These are phyloP conservation scores for Drosophila ustulata DNA, from an alignment of 2,888 invertebrate species.

Conservation along the genomic window DNA sequence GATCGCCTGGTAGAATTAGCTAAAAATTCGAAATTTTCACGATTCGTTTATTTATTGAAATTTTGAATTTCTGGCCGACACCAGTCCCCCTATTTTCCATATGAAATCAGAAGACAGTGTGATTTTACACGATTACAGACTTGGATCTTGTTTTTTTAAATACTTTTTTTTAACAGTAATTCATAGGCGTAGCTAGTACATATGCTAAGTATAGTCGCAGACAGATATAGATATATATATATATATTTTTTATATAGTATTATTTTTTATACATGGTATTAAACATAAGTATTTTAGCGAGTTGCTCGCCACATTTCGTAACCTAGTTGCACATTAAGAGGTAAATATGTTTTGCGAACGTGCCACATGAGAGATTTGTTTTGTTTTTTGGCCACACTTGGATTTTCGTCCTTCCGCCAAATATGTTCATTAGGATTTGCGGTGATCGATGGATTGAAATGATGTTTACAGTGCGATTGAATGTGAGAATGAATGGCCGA, in stretches of 20 bases:
- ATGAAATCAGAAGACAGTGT: neutral
- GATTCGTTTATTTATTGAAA: too few species aligned
- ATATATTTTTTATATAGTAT: conserved; percentile 20
- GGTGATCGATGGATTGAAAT: conserved; percentile 7
- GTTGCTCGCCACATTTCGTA: conserved; percentile 50
- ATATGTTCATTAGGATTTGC: neutral
- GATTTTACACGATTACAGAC: conserved; percentile 65
- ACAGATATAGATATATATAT: conserved; percentile 32
- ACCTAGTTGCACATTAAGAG: conserved; percentile 73
- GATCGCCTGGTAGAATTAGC: too few species aligned
- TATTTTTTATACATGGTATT: conserved; percentile 55
- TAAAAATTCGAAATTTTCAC: too few species aligned
- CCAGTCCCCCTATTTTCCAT: neutral
- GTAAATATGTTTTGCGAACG: conserved; percentile 71
- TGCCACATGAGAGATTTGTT: conserved; percentile 59
- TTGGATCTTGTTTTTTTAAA: conserved; percentile 68
- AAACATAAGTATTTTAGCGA: conserved; percentile 47
- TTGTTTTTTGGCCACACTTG: conserved; percentile 64
- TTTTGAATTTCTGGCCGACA: too few species aligned
- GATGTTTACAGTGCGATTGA: conserved; percentile 30
- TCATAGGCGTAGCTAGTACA: conserved; percentile 52
- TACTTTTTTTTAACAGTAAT: conserved; percentile 70
- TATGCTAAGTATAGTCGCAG: conserved; percentile 45
- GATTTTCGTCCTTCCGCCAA: conserved; percentile 52
- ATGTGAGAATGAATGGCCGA: conserved; percentile 25